Percentiles rank a stretch among this genome's conserved stretches.
These are phyloP conservation scores for Cheirogaleus major DNA, from an alignment of 2,797 vertebrate species.

Conservation along the genomic window DNA sequence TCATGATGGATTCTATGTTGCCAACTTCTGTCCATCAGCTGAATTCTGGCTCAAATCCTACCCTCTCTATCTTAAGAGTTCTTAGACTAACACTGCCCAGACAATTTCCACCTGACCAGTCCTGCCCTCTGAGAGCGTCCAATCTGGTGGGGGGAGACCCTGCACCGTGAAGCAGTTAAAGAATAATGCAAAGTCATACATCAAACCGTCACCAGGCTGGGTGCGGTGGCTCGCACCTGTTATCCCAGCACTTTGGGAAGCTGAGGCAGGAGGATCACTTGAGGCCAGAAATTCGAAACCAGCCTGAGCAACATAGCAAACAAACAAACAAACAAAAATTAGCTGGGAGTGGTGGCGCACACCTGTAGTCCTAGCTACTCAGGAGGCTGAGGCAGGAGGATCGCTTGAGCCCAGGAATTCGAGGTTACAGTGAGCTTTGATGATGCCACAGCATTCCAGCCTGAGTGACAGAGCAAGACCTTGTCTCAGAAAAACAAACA, in stretches of 20 bases:
- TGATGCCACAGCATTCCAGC: neutral
- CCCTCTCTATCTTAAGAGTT: neutral
- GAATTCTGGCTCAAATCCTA: neutral
- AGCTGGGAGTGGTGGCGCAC: too few species aligned
- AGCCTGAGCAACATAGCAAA: too few species aligned
- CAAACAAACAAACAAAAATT: too few species aligned
- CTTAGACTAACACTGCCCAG: neutral
- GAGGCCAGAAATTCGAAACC: too few species aligned
- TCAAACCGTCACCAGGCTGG: neutral
- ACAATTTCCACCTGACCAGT: neutral
- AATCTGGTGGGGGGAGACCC: neutral
- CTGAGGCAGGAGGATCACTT: too few species aligned
- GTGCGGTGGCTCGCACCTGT: too few species aligned
- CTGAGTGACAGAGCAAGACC: neutral
- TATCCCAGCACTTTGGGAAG: too few species aligned
- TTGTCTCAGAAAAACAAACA: neutral
- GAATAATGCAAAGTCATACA: neutral
- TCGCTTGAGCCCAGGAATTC: neutral
- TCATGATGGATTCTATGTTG: slow-evolving; percentile 9
- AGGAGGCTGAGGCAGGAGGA: neutral
- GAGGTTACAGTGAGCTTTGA: neutral
- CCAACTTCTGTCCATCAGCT: neutral
- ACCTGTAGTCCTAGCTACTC: neutral
- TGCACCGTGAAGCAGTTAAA: neutral
- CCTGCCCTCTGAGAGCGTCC: neutral